Base-by-base conservation (phyloP, 2,113 vertebrate genomes). In the Melanerpes formicivorus region DNA sequence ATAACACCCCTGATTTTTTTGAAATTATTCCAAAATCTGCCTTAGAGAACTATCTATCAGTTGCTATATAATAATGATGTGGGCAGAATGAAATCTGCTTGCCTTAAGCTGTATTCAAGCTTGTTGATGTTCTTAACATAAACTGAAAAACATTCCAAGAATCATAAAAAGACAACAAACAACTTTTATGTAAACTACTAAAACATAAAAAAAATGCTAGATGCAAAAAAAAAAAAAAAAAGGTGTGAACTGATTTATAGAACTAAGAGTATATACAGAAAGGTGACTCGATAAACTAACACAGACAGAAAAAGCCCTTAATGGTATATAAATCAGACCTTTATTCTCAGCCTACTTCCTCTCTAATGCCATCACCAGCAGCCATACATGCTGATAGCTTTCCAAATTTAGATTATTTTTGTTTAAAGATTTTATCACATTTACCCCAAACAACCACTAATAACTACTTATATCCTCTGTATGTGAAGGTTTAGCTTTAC, bases 341-440 rank as follows among this genome's bases (percentile, higher is more conserved):
- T 83, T 48, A 26, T 67, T 93, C 44, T 60, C n/a, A 94, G 84
- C 46, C 87, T 59, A 75, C 30, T 42, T 86, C 83, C 63, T 55
- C 86, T 84, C 29, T 88, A 93, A 63, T 69, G 64, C 50, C 63
- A 80, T 64, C 18, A 26, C 62, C 42, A 90, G 60, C 30, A 96
- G 86, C n/a, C 81, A 78, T 42, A 93, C 70, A 64, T 32, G 66
- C 7, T 82, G 76, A 27, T 22, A 77, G 91, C 8, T 27, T 87
- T 62, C 74, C 95, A 90, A 90, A 96, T 97, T 91, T 89, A 96
- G 63, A 78, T 18, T n/a, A n/a, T n/a, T n/a, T n/a, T n/a, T n/a
- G n/a, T n/a, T n/a, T n/a, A n/a, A n/a, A 40, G 16, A 84, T 90
- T 88, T 87, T 46, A 93, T 56, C 40, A 72, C 3, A 29, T 59